Percentiles rank a stretch among this genome's conserved stretches.
These are phyloP conservation scores for rat (Rattus norvegicus) DNA, from an alignment of 2,113 vertebrate genomes.

Conservation along the genomic window GRCr8 NC_086019.1:99667001-99667500, in stretches of 20 bases:
- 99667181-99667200: not conserved
- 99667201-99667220: not conserved
- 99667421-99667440: too few relatives aligned
- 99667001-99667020: slow-evolving; percentile 85
- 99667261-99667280: not conserved
- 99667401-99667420: not conserved
- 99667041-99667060: slow-evolving; percentile 53
- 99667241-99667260: not conserved
- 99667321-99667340: not conserved
- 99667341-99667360: not conserved
- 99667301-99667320: not conserved
- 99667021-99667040: slow-evolving; percentile 59
- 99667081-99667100: not conserved
- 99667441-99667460: not conserved
- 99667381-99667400: not conserved
- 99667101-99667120: not conserved
- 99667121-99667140: not conserved
- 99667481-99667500: not conserved
- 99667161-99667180: not conserved
- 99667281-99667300: not conserved
- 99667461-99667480: too few relatives aligned
- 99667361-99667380: not conserved
- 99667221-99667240: not conserved
- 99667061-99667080: slow-evolving; percentile 62
- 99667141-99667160: not conserved